Conservation (phyloP, 1,140 invertebrate genomes). For the Popillia japonica region DNA sequence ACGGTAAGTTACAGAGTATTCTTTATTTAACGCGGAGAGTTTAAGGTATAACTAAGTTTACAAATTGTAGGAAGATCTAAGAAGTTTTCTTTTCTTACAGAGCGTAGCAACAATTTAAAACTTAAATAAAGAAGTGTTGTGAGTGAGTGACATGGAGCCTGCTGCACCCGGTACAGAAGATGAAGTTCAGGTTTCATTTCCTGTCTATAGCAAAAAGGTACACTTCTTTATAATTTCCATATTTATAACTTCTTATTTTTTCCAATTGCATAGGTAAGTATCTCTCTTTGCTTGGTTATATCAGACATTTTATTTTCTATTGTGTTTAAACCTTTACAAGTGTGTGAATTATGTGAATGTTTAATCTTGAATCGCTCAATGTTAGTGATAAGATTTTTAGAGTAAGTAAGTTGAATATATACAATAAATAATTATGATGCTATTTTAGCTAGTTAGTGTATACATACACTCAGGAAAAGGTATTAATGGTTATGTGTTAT, state of each 20-base stretch:
- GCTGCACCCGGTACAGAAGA: conserved; percentile 57
- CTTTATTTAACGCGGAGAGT: background rate
- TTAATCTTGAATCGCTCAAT: background rate
- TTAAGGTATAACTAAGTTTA: conserved; percentile 6
- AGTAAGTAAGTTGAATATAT: conserved; percentile 36
- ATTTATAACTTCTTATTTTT: background rate
- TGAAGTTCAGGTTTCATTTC: conserved; percentile 49
- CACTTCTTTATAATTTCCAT: conserved; percentile 38
- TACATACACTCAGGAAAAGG: background rate
- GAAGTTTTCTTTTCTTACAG: conserved; percentile 31
- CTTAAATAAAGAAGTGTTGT: conserved; percentile 42
- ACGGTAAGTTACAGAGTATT: conserved; percentile 26
- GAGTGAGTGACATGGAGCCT: conserved; percentile 53
- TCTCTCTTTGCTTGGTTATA: conserved; percentile 12
- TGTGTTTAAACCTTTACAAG: conserved; percentile 15
- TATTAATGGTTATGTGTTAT: background rate
- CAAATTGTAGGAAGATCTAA: background rate
- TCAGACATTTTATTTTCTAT: conserved; percentile 40
- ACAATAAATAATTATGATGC: background rate
- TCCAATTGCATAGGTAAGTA: conserved; percentile 36
- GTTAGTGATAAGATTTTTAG: background rate
- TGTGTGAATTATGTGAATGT: conserved; percentile 8
- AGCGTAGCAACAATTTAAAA: no score
- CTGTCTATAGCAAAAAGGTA: conserved; percentile 54
- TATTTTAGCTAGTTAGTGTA: background rate